Evolutionary conservation across 2,113 vertebrate species (phyloP), one percentile per base, ranked within the genome.

Genomic region (Pteronura brasiliensis): DNA sequence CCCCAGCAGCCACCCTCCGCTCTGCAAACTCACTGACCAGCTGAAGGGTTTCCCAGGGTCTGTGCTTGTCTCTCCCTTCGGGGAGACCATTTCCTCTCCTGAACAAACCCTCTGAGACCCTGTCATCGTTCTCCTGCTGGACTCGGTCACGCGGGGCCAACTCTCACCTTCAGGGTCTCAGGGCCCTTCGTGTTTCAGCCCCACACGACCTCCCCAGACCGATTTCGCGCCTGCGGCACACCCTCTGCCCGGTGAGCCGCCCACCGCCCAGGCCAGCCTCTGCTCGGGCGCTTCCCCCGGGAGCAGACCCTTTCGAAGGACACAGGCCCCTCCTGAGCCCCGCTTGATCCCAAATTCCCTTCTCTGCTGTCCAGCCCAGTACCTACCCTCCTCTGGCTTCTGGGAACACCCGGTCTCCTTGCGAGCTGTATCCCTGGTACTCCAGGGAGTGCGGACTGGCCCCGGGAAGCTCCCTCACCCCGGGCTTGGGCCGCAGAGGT

Each of bases 141-240:
- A 63, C 29, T 31, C 27, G 12, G 61, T 63, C 61, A 63, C 12
- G 5, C 27, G 29, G 27, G 61, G 61, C 27, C 27, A 27, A 29
- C 61, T 18, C 36, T 25, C 69, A 39, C 69, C 69, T 23, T n/a
- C n/a, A n/a, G n/a, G n/a, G n/a, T n/a, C 69, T 25, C n/a, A 39
- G 36, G n/a, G 36, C n/a, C 69, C 10, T 12, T 39, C 27, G 10
- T 5, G 69, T 39, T 39, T 36, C 2, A 4, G 21, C 36, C 71
- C 11, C 71, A 42, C 71, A 3, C 5, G 21, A 72, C 71, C 71
- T 72, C 36, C 71, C 11, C 4, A 6, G 36, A 72, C 36, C 0
- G 21, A 25, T 7, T 23, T 20, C 4, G 4, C 4, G 21, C 20
- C 34, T 1, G 2, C 4, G 4, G 69, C 21, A 4, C n/a, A 11